These are phyloP conservation scores for Indicator maculatus DNA, from an alignment of 2,113 vertebrate species.

Conservation along the genomic window DNA sequence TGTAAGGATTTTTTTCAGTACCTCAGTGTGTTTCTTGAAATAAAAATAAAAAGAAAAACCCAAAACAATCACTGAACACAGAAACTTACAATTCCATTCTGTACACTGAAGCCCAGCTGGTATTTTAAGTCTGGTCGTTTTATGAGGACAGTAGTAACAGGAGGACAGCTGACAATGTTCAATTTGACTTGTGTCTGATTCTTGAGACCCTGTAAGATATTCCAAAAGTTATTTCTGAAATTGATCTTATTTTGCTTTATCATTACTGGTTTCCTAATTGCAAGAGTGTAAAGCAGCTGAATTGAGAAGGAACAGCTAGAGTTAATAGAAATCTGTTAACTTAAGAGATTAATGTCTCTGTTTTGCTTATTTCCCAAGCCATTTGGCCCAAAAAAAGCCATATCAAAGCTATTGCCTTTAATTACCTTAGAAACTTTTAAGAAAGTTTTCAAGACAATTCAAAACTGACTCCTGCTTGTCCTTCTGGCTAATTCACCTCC, in stretches of 20 bases:
- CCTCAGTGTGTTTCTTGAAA: background rate
- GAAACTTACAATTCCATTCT: slow-evolving; percentile 96
- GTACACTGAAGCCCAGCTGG: slow-evolving; percentile 98
- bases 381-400: background rate
- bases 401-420: background rate
- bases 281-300: background rate
- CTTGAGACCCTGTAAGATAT: slow-evolving; percentile 89
- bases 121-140: slow-evolving; percentile 98
- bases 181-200: slow-evolving; percentile 96
- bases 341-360: background rate
- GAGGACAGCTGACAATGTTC: slow-evolving; percentile 98
- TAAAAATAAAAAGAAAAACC: background rate
- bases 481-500: background rate
- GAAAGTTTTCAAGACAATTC: background rate
- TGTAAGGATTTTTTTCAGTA: background rate
- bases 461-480: background rate
- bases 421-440: background rate
- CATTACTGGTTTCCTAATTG: background rate
- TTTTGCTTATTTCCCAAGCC: background rate
- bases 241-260: background rate
- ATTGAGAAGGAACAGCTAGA: background rate
- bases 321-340: background rate
- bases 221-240: background rate
- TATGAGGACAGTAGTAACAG: slow-evolving; percentile 97
- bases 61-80: background rate